Conservation (phyloP, 2,888 invertebrate species). For the Syrphus vitripennis region DNA sequence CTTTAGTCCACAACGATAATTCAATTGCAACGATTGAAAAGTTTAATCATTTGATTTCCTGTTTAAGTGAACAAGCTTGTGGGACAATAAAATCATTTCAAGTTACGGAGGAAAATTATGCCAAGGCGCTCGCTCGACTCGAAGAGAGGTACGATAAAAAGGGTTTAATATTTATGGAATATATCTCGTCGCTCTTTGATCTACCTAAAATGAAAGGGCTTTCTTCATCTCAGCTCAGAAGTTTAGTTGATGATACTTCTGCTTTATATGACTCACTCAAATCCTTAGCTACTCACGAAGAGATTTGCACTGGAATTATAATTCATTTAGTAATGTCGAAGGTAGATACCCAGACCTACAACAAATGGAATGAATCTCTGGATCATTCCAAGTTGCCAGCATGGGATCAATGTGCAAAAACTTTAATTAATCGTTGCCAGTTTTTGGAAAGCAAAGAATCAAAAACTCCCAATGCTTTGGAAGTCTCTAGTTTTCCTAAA, state of each 20-base stretch:
- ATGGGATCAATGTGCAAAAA: neutral
- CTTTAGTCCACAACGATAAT: neutral
- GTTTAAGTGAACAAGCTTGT: neutral
- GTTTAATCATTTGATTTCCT: neutral
- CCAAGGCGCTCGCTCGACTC: neutral
- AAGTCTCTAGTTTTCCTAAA: no score
- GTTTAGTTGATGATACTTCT: neutral
- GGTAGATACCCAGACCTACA: neutral
- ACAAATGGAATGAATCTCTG: conserved; percentile 7
- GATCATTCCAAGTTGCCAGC: neutral
- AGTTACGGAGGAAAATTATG: neutral
- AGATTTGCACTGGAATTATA: neutral
- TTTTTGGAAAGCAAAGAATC: no score
- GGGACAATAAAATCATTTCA: conserved; percentile 2
- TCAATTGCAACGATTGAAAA: neutral
- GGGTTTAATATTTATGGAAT: conserved; percentile 3
- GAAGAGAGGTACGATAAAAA: conserved; percentile 6
- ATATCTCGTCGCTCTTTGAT: neutral
- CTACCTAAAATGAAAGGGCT: conserved; percentile 3
- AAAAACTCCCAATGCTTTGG: no score
- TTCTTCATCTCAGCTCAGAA: neutral
- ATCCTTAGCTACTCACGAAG: neutral
- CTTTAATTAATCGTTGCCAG: neutral
- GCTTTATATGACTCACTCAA: neutral
- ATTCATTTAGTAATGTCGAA: neutral